A percentile compares a stretch with the other conserved stretches of the same genome.
Evolutionary conservation across 2,888 invertebrate genomes (phyloP).

Genomic region (Ariolimax columbianus): DNA sequence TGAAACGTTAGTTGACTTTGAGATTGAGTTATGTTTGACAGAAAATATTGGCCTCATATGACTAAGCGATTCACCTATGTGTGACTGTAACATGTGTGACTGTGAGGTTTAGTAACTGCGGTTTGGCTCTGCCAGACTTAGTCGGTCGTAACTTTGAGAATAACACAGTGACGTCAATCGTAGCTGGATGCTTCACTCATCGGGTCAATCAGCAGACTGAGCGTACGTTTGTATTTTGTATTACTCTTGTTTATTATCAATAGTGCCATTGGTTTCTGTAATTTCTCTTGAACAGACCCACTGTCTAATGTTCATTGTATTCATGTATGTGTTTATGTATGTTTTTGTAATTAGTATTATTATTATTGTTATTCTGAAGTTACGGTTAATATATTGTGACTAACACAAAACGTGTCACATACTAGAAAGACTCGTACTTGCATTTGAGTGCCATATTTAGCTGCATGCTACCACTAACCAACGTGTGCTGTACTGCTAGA

Average conservation of each 20-base stretch:
- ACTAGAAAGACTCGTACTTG: neutral
- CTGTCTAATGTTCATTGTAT: neutral
- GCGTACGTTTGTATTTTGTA: neutral
- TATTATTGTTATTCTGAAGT: neutral
- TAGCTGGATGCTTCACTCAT: neutral
- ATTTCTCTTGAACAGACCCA: neutral
- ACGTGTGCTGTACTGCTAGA: constrained; percentile 5
- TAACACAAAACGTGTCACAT: neutral
- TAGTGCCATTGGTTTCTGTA: constrained; percentile 24
- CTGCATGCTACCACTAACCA: neutral
- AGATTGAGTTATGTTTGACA: too few species aligned
- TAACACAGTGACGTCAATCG: too few species aligned
- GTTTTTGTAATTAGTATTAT: neutral
- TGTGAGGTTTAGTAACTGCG: neutral
- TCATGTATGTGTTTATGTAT: neutral
- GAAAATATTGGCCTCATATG: too few species aligned
- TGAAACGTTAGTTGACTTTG: neutral
- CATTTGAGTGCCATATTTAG: constrained; percentile 23
- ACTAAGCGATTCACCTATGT: too few species aligned
- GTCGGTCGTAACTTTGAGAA: too few species aligned
- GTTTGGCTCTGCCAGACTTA: too few species aligned
- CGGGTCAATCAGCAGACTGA: neutral
- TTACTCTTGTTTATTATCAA: neutral
- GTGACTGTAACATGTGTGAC: too few species aligned
- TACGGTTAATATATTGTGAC: neutral